Evolutionary conservation across 2,113 vertebrate genomes (phyloP).

Genomic region (Pleuronectes platessa): DNA sequence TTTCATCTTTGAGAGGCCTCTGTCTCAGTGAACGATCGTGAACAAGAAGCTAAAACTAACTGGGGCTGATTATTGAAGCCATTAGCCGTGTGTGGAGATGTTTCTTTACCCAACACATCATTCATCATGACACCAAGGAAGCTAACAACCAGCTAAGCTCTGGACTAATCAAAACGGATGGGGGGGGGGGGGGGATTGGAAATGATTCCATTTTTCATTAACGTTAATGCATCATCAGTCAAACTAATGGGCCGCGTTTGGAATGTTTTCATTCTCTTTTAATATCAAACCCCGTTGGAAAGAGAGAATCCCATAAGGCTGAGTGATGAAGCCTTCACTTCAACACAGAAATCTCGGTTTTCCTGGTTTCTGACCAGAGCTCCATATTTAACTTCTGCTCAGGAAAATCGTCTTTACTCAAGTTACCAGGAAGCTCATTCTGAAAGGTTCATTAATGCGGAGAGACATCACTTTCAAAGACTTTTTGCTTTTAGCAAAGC

Average conservation of each 20-base stretch:
- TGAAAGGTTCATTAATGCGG: too few species aligned
- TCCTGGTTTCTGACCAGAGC: conserved; percentile 1
- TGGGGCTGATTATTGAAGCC: conserved; percentile 25
- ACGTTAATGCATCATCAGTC: conserved; percentile 48
- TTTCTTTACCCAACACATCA: conserved; percentile 27
- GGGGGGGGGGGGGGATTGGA: conserved; percentile 3
- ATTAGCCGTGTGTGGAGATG: neutral
- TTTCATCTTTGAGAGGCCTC: neutral
- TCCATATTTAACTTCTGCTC: too few species aligned
- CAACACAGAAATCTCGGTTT: too few species aligned
- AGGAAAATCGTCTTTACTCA: too few species aligned
- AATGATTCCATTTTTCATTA: conserved; percentile 41
- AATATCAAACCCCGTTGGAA: conserved; percentile 21
- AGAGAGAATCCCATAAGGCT: conserved; percentile 23
- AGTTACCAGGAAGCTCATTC: too few species aligned
- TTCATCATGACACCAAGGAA: conserved; percentile 19
- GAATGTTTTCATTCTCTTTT: conserved; percentile 31
- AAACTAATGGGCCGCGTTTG: conserved; percentile 29
- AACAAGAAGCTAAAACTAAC: neutral
- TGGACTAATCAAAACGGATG: neutral
- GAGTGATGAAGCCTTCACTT: conserved; percentile 31
- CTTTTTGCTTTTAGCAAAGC: too few species aligned
- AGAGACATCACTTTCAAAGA: too few species aligned
- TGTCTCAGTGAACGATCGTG: neutral
- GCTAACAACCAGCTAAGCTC: conserved; percentile 1